Evolutionary conservation across 2,888 invertebrate species (phyloP), one percentile per base, ranked within the genome.

Genomic region (Cerastis leucographa): DNA sequence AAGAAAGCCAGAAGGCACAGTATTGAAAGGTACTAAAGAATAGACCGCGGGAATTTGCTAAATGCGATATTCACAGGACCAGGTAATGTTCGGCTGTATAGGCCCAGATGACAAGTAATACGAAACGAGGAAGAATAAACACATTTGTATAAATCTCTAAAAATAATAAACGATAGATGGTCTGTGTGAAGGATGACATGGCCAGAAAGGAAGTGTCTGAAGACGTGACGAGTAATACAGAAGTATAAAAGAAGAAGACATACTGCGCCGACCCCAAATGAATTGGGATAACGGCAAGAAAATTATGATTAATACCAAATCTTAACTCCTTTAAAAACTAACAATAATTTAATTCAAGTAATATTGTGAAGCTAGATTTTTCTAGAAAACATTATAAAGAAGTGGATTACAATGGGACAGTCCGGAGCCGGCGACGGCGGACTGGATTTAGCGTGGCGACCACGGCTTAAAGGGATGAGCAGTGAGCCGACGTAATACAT

Each of bases 401-500:
- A 81, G 68, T 74, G 80, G 86, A 82, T 86, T 86, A 86, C 82
- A 75, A 81, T 65, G 61, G 80, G 74, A 84, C 78, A 76, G 66
- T 64, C 44, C 73, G 59, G 66, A 74, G 69, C 70, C 72, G 76
- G 74, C 81, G 82, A 84, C 78, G 66, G 84, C 29, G 76, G 51
- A 73, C 78, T 67, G 82, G 85, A 67, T 82, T 86, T 80, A 86
- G 68, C 71, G 71, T 72, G 49, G 76, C 78, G 80, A 81, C 86
- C 77, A 54, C 71, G 61, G 84, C 79, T 86, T 86, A 80, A 5
- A 29, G 66, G 86, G 83, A 82, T 82, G 35, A 84, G 78, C 78
- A 80, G 75, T 35, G 74, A 86, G 67, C 72, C 72, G 42, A 56
- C 59, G 78, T 75, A 84, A 86, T 86, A 86, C 86, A 86, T 86